Conservation (phyloP, 2,797 vertebrate species). For the Columba guinea region DNA sequence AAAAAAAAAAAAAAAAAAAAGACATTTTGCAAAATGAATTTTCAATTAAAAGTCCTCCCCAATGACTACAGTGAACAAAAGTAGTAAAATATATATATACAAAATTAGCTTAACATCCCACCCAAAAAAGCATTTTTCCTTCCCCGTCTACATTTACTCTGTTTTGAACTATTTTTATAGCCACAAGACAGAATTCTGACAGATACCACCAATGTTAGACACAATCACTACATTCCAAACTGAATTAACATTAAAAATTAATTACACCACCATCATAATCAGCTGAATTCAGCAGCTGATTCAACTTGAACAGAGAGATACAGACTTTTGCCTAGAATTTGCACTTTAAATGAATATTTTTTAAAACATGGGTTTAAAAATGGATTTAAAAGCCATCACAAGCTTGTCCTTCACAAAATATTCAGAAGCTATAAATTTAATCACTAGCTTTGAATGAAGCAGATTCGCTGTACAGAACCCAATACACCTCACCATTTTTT, state of each 20-base stretch:
- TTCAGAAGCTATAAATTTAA: not conserved
- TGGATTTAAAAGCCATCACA: not conserved
- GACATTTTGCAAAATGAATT: not conserved
- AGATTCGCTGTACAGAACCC: not conserved
- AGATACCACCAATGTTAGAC: not conserved
- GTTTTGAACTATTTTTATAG: not conserved
- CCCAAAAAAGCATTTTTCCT: not conserved
- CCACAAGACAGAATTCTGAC: not conserved
- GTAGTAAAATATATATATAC: not conserved
- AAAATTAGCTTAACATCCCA: not conserved
- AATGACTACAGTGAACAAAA: not conserved
- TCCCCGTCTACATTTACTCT: not conserved
- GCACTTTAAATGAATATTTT: not conserved
- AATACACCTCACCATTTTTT: not conserved
- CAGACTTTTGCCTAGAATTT: not conserved
- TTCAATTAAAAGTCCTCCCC: not conserved
- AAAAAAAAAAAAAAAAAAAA: not conserved
- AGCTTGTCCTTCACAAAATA: not conserved
- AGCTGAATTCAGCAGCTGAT: not conserved
- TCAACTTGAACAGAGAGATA: not conserved
- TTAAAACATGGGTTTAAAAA: not conserved
- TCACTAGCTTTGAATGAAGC: not conserved
- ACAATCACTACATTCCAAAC: not conserved
- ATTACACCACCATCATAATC: not conserved
- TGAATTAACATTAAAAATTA: not conserved